Evolutionary conservation across 2,113 vertebrate species (phyloP), one percentile per base, ranked within the genome.

Genomic region (Lasiurus borealis): DNA sequence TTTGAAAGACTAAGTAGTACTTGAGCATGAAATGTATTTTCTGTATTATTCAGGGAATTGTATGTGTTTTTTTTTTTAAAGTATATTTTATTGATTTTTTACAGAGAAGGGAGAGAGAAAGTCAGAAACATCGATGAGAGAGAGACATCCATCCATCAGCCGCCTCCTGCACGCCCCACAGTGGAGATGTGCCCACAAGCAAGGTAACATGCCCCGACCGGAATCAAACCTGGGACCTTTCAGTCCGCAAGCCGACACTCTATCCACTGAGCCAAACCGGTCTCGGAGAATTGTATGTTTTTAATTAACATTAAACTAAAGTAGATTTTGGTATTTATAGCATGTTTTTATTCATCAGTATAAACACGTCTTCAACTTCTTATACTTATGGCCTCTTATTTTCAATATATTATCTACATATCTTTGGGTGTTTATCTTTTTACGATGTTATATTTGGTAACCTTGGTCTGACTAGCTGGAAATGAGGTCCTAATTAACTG

Each of bases 281-380:
- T n/a, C n/a, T n/a, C n/a, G n/a, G n/a, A n/a, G n/a, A n/a, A n/a
- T n/a, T n/a, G 69, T n/a, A n/a, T 72, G 46, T 62, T 66, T 69
- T 86, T 62, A 89, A 64, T 69, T 34, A 96, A 69, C 34, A 88
- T 4, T 4, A 88, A 93, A 94, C 34, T n/a, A 80, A 88, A 76
- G 57, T 31, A 0, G 72, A 81, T 68, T 59, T 84, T 80, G 62
- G 18, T 73, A 68, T 54, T 72, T 82, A 23, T 36, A 36, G 50
- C 44, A 76, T 75, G 44, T 14, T 90, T 90, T 90, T 54, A 88
- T 73, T 73, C 11, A 78, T 83, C 31, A 76, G 36, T 69, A 84
- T 59, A 91, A 86, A 93, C 50, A 95, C 12, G 62, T 62, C 50
- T 84, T 95, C 31, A 80, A 52, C 81, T 94, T 91, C 25, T 90